Evolutionary conservation across 92 coral and sea anemone genomes (phyloP), one percentile per base, ranked within the genome.

Genomic region (Siderastrea siderea): DNA sequence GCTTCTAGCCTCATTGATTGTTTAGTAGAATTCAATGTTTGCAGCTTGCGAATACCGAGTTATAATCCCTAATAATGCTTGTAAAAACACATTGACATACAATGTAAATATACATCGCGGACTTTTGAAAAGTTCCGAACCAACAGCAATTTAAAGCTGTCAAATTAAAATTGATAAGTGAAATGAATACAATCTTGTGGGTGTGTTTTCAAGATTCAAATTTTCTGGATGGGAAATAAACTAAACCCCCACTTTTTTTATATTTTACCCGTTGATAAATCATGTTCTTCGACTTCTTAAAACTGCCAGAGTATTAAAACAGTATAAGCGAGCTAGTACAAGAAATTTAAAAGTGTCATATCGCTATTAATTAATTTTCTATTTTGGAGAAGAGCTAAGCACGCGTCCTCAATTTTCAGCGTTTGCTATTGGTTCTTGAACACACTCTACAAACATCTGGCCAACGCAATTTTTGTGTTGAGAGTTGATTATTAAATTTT

Each of bases 111-210:
- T 70, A 53, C 86, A 68, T 60, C 61, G 80, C 73, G 71, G 81
- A 49, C 80, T 61, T 48, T 47, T 71, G 71, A 84, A 74, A 74
- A 45, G 79, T 62, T 84, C 87, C 87, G 74, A 61, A 46, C 87
- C 73, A 60, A 82, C 68, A 82, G 65, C 77, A 68, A 43, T 68
- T 69, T 69, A 82, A 84, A 84, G 46, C 81, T 61, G 87, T 84
- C 87, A 84, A 84, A 84, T 84, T 73, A 84, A 84, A 73, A 84
- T 74, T 72, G 81, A 84, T 84, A 84, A 84, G 87, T 49, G 87
- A 84, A 84, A 81, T 49, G 87, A 12, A 84, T 61, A 13, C 51
- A 72, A 84, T 61, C 11, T 84, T 47, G 87, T 74, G 72, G 71
- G 71, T 74, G 72, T 72, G 81, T 57, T 71, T 66, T 61, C 43